Evolutionary conservation across 2,888 invertebrate species (phyloP).

Genomic region (Rhogogaster chlorosoma): DNA sequence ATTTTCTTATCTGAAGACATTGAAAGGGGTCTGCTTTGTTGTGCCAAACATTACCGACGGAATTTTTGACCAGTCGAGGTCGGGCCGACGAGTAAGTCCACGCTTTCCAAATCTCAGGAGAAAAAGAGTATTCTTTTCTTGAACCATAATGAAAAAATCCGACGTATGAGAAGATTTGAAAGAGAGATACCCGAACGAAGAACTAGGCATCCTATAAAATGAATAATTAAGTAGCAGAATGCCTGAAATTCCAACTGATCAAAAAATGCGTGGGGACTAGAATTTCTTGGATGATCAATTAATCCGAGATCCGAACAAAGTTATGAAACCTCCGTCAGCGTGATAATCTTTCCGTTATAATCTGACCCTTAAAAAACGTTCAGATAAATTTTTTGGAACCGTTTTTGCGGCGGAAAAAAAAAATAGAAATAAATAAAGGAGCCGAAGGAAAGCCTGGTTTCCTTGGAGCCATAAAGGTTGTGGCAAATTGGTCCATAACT

Average conservation of each 20-base stretch:
- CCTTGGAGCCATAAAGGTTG: neutral
- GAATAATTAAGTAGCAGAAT: constrained; percentile 16
- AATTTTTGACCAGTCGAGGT: neutral
- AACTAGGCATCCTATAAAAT: constrained; percentile 12
- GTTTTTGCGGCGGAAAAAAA: neutral
- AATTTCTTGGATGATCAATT: neutral
- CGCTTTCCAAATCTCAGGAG: constrained; percentile 46
- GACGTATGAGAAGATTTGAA: constrained; percentile 49
- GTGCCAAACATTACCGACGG: neutral
- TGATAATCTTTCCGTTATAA: neutral
- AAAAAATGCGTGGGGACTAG: neutral
- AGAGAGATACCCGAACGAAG: neutral
- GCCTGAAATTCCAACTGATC: neutral
- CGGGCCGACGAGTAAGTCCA: neutral
- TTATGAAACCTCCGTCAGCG: neutral
- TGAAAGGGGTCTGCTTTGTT: constrained; percentile 28
- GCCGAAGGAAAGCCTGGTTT: neutral
- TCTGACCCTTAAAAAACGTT: neutral
- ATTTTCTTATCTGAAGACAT: constrained; percentile 2
- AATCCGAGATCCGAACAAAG: neutral
- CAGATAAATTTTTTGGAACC: neutral
- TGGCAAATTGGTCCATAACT: constrained; percentile 6
- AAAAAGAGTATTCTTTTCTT: constrained; percentile 49
- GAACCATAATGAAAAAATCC: constrained; percentile 39
- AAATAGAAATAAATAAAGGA: neutral